Conservation (phyloP, 2,113 vertebrate genomes). For the Neomonachus schauinslandi region DNA sequence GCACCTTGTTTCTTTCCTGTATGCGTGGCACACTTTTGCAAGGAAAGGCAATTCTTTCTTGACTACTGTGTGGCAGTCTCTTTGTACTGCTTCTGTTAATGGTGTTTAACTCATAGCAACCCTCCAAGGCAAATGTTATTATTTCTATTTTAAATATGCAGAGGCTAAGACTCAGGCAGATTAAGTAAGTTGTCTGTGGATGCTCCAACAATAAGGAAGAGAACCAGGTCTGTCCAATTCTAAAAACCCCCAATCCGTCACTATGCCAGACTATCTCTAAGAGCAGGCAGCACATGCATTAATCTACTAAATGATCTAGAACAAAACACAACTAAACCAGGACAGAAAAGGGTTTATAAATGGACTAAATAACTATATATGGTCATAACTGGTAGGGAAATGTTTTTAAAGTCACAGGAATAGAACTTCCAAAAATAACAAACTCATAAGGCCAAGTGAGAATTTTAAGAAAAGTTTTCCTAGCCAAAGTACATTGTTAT, state of each 20-base stretch:
- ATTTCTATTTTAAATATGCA: neutral
- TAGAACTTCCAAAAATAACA: neutral
- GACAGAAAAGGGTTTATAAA: neutral
- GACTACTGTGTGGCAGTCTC: neutral
- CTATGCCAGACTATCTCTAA: neutral
- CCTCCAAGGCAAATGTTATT: neutral
- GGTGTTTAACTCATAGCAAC: neutral
- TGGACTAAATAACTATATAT: neutral
- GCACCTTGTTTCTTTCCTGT: neutral
- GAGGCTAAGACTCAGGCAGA: neutral
- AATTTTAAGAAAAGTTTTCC: neutral
- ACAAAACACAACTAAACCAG: neutral
- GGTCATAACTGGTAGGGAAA: neutral
- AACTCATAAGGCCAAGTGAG: neutral
- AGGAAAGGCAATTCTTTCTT: neutral
- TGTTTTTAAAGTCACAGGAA: neutral
- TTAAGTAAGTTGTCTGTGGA: neutral
- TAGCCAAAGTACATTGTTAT: neutral
- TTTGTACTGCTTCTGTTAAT: neutral
- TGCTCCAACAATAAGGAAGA: neutral
- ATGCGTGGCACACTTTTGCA: neutral
- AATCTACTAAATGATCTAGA: neutral
- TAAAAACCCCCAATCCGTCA: neutral
- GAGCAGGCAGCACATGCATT: neutral
- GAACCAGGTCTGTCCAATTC: neutral